These are phyloP conservation scores for Thamnaconus septentrionalis DNA, from an alignment of 2,113 vertebrate genomes.

Conservation along the genomic window DNA sequence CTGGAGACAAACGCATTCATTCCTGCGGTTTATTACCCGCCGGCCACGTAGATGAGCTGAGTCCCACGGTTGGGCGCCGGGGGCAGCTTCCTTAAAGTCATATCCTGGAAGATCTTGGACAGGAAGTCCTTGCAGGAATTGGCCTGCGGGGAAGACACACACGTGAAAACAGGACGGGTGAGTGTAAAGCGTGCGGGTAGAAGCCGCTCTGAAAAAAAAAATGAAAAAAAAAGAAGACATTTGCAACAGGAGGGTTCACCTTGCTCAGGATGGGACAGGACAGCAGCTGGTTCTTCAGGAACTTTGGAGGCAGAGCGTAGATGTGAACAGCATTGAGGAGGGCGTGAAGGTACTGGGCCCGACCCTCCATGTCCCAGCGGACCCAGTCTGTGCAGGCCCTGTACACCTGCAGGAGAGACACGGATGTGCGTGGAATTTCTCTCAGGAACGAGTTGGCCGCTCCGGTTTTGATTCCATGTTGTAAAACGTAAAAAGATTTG, in stretches of 20 bases:
- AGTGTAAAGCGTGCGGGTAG: neutral
- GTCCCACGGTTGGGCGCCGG: conserved; percentile 74
- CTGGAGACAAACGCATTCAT: no score
- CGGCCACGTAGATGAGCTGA: conserved; percentile 80
- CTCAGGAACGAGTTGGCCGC: neutral
- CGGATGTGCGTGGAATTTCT: neutral
- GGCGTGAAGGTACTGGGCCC: conserved; percentile 81
- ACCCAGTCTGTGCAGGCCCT: conserved; percentile 84
- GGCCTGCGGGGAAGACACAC: conserved; percentile 51
- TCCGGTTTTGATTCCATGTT: neutral
- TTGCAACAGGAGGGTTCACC: conserved; percentile 28
- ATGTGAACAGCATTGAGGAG: conserved; percentile 82
- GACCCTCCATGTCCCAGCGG: conserved; percentile 73
- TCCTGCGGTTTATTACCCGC: conserved; percentile 56
- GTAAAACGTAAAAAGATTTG: no score
- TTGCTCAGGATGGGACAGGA: conserved; percentile 83
- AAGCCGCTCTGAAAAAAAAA: neutral
- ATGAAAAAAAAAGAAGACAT: neutral
- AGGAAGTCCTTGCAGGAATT: conserved; percentile 82
- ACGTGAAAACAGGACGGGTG: neutral
- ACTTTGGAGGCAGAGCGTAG: conserved; percentile 80
- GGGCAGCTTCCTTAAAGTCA: conserved; percentile 78
- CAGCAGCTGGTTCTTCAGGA: conserved; percentile 81
- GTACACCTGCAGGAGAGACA: conserved; percentile 69
- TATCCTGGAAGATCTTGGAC: conserved; percentile 84